Base-by-base conservation (phyloP, 2,113 vertebrate genomes). In the Lonchura striata region DNA sequence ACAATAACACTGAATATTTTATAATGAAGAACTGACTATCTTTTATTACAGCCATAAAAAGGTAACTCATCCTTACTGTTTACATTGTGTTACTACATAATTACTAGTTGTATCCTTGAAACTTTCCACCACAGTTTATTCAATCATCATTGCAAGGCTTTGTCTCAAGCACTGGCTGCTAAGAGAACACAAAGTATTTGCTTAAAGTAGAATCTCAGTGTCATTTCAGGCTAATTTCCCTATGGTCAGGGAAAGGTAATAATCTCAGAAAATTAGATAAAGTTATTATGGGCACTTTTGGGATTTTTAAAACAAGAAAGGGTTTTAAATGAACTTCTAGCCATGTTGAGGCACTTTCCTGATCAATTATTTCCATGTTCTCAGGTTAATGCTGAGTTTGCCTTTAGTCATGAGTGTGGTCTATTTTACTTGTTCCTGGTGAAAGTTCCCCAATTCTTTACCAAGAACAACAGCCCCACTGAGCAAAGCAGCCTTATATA, bases 1-100 rank as follows among this genome's bases (percentile, higher is more conserved):
- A 68, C 74, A 94, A 24, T 78, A 92, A 46, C 53, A 24, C 35
- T 92, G 86, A 90, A 83, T 95, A 75, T 94, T 97, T 97, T 90
- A 94, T 81, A 80, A 69, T 30, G 27, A 23, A 74, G 56, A 89
- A 25, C 21, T 4, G 21, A 75, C 16, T 53, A n/a, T 78, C 63
- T 94, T 95, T 95, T 92, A 83, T 56, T 71, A 63, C 31, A 92
- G 15, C 49, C 50, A 59, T 80, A 70, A 92, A 86, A 85, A 93
- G 33, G 53, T 60, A 42, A 94, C 94, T 49, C 66, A 8, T 97
- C 83, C 65, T 66, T 82, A 11, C 52, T 85, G 24, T 18, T 53
- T 37, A 21, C 0, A 1, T 46, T 71, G 6, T 65, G 54, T 80
- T 83, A 63, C 31, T 72, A 3, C 21, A 39, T 77, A 42, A 9